Base-by-base conservation (phyloP, 2,113 vertebrate species). In the Neofelis nebulosa region DNA sequence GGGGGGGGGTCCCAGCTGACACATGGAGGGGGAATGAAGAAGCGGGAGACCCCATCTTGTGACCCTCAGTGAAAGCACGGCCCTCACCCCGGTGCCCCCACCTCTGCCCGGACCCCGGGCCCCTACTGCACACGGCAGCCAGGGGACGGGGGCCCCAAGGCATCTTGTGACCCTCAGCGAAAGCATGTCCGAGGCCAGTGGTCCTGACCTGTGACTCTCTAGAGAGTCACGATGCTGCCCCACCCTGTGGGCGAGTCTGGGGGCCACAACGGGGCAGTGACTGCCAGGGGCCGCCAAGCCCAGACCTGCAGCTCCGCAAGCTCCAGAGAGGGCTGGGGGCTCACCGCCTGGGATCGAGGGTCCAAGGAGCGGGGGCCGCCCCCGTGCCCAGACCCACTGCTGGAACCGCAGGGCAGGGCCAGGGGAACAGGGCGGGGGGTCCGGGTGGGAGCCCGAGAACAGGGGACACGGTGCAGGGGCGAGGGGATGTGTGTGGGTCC, bases 1-100 rank as follows among this genome's bases (percentile, higher is more conserved):
- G 57, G 57, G 50, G 50, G 50, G 50, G 50, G 0, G 50, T 25
- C 78, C 50, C 27, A 16, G 7, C 52, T 18, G 10, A 50, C 38
- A 23, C 6, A 0, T 3, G 18, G 50, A 4, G 65, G 16, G 41
- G 48, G 50, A 71, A 21, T 15, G 52, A 23, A 45, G 31, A 12
- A 36, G n/a, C 1, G 6, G 41, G 55, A 33, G 38, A 21, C 29
- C 23, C 7, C 23, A n/a, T 33, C 31, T 5, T 6, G 1, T 0
- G 13, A 50, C 50, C 57, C 31, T 38, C 65, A 1, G 1, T 31
- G 52, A 36, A 8, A 29, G 27, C 13, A 25, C 13, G 27, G 36
- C 38, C 19, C 29, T 19, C 76, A n/a, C 7, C 33, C 68, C 33
- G 31, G 2, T 31, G 48, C 8, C 27, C 63, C 63, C 33, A 2